phyloP scores from a whole-genome alignment of 2,113 vertebrate genomes.

The Cichladusa arquata region DNA sequence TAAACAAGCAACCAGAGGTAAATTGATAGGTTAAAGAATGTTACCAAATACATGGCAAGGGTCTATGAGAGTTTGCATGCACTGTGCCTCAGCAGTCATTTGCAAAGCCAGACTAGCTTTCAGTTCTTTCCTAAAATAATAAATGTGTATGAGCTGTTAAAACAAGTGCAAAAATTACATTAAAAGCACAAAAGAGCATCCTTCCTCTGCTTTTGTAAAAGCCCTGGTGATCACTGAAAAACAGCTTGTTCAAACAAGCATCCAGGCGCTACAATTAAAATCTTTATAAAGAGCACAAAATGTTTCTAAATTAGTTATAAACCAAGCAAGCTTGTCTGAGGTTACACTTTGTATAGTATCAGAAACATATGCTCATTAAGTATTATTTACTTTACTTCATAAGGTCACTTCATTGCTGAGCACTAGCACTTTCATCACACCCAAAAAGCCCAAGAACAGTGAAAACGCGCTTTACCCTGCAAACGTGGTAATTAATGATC shows the following conservation, averaged over 20 bases:
- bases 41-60: constrained; percentile 21
- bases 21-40: constrained; percentile 20
- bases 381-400: constrained; percentile 35
- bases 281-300: constrained; percentile 29
- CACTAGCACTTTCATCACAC: constrained; percentile 67
- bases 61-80: constrained; percentile 13
- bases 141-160: neutral
- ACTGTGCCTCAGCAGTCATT: neutral
- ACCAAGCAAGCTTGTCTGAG: constrained; percentile 30
- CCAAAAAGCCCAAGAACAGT: constrained; percentile 61
- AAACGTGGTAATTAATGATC: constrained; percentile 62
- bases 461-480: constrained; percentile 42
- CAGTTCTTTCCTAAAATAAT: constrained; percentile 21
- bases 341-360: constrained; percentile 31
- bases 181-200: constrained; percentile 34
- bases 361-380: constrained; percentile 51
- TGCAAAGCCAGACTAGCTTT: neutral
- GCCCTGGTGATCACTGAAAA: constrained; percentile 34
- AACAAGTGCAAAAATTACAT: constrained; percentile 2
- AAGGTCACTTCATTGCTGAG: constrained; percentile 59
- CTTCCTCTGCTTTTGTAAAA: constrained; percentile 23
- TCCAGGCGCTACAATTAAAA: constrained; percentile 34
- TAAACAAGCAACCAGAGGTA: constrained; percentile 43
- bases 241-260: constrained; percentile 43
- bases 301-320: constrained; percentile 30